These are phyloP conservation scores for Nasonia oneida DNA, from an alignment of 2,888 invertebrate genomes.

Conservation along the genomic window DNA sequence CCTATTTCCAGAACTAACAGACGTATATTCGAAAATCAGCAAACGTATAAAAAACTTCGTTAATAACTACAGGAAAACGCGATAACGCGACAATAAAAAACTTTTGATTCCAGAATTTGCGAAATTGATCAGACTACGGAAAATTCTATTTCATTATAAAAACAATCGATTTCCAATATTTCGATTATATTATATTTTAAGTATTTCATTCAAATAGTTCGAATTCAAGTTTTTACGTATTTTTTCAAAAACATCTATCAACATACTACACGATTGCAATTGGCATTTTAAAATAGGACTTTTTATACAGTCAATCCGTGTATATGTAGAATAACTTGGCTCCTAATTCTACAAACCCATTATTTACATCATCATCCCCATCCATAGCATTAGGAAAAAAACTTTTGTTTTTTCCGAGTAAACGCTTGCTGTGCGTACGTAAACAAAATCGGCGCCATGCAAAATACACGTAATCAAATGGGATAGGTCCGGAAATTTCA, in stretches of 20 bases:
- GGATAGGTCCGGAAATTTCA: too few relatives aligned
- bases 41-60: background rate
- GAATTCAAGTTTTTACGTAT: too few relatives aligned
- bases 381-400: slow-evolving; percentile 1
- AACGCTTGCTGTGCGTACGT: background rate
- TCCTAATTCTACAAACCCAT: slow-evolving; percentile 35
- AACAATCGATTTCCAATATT: too few relatives aligned
- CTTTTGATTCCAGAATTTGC: background rate
- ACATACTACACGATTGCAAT: too few relatives aligned
- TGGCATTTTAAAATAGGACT: too few relatives aligned
- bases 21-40: background rate
- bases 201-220: too few relatives aligned
- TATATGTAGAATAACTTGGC: background rate
- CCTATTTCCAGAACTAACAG: background rate
- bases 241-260: too few relatives aligned
- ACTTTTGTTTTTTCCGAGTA: slow-evolving; percentile 47
- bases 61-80: background rate
- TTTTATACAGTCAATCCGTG: too few relatives aligned
- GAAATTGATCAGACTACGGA: background rate
- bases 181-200: too few relatives aligned
- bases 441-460: too few relatives aligned
- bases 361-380: slow-evolving; percentile 32
- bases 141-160: too few relatives aligned
- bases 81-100: background rate
- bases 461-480: too few relatives aligned